Base-by-base conservation (phyloP, 2,888 invertebrate genomes). In the Liopterus haemorrhoidalis region DNA sequence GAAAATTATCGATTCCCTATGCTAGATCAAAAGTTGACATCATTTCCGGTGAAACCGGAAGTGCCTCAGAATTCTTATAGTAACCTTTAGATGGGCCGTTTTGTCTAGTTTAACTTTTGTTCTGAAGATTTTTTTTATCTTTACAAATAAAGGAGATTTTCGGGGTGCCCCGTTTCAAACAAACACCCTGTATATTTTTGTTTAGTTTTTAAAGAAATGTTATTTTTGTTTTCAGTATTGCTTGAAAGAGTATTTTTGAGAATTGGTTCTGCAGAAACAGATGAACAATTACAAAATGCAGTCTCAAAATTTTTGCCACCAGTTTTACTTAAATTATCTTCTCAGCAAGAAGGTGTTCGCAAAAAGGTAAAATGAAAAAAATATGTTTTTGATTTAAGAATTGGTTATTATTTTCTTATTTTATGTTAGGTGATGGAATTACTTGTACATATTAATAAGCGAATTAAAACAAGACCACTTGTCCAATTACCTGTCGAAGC, bases 211-310 rank as follows among this genome's bases (percentile, higher is more conserved):
- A n/a, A n/a, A n/a, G 35, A n/a, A 43, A 43, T 43, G 35, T 48
- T 46, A 47, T 50, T 41, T 51, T 55, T 53, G 40, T 39, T 67
- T 73, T 41, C 59, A 91, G 91, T 84, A 66, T 75, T 94, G 37
- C 71, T 94, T 62, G 94, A 94, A 66, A 75, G 92, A 54, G 92
- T 94, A 9, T 85, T 94, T 61, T 70, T 94, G 44, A 79, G 92
- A 36, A 76, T 94, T 54, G 93, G 92, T 12, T 85, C 85, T 57
- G 87, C 91, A 2, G 90, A 93, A 55, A 82, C 82, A 4, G 94
- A 95, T 70, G 89, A 91, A 42, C 86, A 92, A 62, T 72, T 94
- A 43, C 85, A 93, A 67, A 78, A 77, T 59, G 81, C 84, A 44
- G 78, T 94, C 19, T 78, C 73, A 42, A 82, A 89, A 63, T 93